Evolutionary conservation across 2,888 invertebrate species (phyloP).

Genomic region (Chorisops tibialis): DNA sequence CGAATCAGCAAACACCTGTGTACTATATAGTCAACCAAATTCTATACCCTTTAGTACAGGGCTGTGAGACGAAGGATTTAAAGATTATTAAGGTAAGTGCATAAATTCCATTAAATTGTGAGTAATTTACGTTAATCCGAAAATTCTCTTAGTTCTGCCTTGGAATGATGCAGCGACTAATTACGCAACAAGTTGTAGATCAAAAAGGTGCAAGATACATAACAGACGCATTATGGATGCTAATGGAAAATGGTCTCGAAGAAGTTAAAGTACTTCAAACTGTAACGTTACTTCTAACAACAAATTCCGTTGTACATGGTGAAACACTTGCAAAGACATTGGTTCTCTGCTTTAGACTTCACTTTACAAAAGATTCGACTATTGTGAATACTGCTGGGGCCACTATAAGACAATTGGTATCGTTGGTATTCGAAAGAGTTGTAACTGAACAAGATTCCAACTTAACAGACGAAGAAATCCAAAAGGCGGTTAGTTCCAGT

Average conservation of each 20-base stretch:
- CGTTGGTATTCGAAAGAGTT: constrained; percentile 85
- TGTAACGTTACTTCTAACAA: constrained; percentile 88
- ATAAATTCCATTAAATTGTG: background rate
- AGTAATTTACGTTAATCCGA: background rate
- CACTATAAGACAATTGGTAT: constrained; percentile 92
- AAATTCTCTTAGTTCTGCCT: constrained; percentile 70
- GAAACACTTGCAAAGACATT: constrained; percentile 88
- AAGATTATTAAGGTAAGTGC: constrained; percentile 82
- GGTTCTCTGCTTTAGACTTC: constrained; percentile 94
- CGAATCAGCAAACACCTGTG: constrained; percentile 75
- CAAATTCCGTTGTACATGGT: constrained; percentile 92
- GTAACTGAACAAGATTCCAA: constrained; percentile 61
- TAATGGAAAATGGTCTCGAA: constrained; percentile 92
- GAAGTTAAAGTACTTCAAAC: constrained; percentile 96
- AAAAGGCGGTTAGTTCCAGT: background rate
- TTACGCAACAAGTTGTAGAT: constrained; percentile 84
- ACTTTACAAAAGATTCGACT: constrained; percentile 89
- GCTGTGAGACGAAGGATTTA: constrained; percentile 94
- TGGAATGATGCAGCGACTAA: constrained; percentile 89
- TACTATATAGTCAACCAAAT: constrained; percentile 91
- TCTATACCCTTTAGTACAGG: constrained; percentile 92
- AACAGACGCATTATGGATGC: constrained; percentile 87
- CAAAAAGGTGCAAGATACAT: constrained; percentile 90
- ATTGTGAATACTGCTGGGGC: constrained; percentile 98
- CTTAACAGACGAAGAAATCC: background rate